Conservation (phyloP, 2,113 vertebrate genomes). For the Eurystomus gularis region DNA sequence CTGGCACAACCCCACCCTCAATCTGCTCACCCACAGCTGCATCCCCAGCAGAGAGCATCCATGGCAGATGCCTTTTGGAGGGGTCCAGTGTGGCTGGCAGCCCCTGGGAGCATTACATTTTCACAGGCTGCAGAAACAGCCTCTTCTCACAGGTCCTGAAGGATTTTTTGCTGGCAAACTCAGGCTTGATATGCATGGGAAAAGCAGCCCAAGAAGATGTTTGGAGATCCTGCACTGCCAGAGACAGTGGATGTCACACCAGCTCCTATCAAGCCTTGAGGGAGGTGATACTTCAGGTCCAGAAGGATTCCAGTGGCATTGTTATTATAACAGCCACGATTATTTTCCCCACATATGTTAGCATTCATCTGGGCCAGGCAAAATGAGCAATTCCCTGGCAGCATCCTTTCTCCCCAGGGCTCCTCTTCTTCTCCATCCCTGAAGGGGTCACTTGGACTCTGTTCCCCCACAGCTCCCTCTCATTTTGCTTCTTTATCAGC, state of each 20-base stretch:
- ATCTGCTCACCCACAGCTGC: rapidly evolving
- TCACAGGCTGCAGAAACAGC: background rate
- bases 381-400: background rate
- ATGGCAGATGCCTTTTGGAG: rapidly evolving
- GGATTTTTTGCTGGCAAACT: background rate
- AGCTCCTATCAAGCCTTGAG: background rate
- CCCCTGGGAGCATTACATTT: background rate
- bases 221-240: no score
- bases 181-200: rapidly evolving
- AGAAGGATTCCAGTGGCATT: background rate
- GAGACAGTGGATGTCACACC: background rate
- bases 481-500: background rate
- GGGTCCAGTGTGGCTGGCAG: background rate
- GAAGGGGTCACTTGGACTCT: background rate
- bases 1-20: background rate
- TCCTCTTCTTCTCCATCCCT: background rate
- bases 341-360: background rate
- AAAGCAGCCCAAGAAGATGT: background rate
- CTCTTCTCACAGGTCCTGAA: no score
- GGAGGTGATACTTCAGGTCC: background rate
- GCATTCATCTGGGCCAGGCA: background rate
- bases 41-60: no score
- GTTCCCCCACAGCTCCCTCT: background rate
- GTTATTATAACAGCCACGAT: background rate
- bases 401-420: background rate